Conservation (phyloP, 2,113 vertebrate species). For the Carassius auratus region DNA sequence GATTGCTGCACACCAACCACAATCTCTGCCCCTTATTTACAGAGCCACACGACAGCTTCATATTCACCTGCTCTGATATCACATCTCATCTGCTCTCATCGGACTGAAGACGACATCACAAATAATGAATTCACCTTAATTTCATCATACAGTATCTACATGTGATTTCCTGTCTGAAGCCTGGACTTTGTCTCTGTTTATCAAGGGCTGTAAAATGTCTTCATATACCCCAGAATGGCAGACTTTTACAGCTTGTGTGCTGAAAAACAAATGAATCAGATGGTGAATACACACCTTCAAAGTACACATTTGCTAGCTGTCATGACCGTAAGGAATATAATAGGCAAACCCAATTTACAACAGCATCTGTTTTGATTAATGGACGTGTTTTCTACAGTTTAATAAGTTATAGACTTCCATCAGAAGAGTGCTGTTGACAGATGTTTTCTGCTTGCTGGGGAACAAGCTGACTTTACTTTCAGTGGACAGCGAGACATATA, state of each 20-base stretch:
- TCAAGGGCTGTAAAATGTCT: background rate
- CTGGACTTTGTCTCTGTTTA: constrained; percentile 7
- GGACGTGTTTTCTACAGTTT: background rate
- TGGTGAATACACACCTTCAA: background rate
- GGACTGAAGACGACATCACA: no score
- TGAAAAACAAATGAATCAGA: no score
- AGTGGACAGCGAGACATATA: background rate
- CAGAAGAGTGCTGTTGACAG: background rate
- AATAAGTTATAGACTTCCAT: background rate
- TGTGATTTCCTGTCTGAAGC: background rate
- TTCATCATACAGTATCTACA: background rate
- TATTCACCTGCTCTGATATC: no score
- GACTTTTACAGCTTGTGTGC: background rate
- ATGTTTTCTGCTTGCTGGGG: background rate
- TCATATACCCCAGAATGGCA: background rate
- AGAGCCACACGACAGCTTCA: no score
- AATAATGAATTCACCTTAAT: background rate
- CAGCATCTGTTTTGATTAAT: background rate
- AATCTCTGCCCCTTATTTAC: background rate
- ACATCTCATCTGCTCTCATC: no score
- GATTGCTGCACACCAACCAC: background rate
- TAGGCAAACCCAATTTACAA: background rate
- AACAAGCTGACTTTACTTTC: background rate
- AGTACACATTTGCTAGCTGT: background rate
- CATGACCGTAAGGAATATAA: background rate